Base-by-base conservation (phyloP, 2,888 invertebrate genomes). In the Latrodectus elegans region DNA sequence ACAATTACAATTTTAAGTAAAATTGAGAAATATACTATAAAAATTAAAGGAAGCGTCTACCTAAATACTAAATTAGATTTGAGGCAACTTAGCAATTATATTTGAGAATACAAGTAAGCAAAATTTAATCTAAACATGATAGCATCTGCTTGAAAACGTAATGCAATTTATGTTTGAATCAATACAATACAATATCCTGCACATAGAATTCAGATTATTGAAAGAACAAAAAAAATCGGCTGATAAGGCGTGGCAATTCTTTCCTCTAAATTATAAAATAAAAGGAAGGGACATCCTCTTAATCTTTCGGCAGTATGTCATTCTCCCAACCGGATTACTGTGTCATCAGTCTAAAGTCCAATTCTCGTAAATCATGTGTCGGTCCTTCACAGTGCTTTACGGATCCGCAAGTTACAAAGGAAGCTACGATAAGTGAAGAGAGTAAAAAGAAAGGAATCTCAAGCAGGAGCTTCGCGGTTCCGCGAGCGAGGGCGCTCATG, bases 331-430 rank as follows among this genome's bases (percentile, higher is more conserved):
- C 65, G 75, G 67, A 76, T 81, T 76, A 73, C 52, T 77, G 55
- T 76, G 77, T 65, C 81, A 87, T 51, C 81, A 77, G 73, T 55
- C 60, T 72, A 68, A 81, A 81, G 86, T 81, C 81, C 86, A 64
- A 76, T 87, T 77, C 53, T 87, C 86, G 77, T 87, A 87, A 87
- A 87, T 87, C 86, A 77, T 17, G 26, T 65, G 78, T 68, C 80
- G 74, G 84, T 77, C 70, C 76, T 76, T 80, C 77, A 67, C 60
- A 60, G 60, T 67, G 76, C 86, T 86, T 83, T 71, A 68, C 68
- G 72, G 81, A 87, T 87, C 53, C 71, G 11, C 51, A n/a, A 60
- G 51, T 65, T 52, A 74, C 76, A 75, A 84, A 79, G 49, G 49
- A 76, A 60, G 17, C 73, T 55, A 65, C 78, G 78, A 84, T 70